Evolutionary conservation across 2,797 vertebrate species (phyloP).

Genomic region (Loris lydekkerianus): DNA sequence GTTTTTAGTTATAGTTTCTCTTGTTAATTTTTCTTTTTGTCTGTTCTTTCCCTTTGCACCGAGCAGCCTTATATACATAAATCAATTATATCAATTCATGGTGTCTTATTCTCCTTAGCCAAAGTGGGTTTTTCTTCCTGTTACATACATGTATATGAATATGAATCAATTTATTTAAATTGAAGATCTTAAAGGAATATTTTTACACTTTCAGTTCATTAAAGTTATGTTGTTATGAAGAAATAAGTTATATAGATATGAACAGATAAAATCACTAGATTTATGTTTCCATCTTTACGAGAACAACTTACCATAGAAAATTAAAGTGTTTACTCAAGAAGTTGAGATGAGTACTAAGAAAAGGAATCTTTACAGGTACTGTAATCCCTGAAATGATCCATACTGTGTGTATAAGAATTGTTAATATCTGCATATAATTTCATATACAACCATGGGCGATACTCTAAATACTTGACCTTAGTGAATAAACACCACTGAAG

Average conservation of each 20-base stretch:
- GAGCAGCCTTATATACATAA: not conserved
- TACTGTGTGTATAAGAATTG: not conserved
- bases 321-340: not conserved
- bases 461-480: too few species aligned
- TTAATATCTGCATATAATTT: not conserved
- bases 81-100: not conserved
- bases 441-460: not conserved
- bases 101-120: not conserved
- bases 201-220: not conserved
- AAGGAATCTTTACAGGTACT: not conserved
- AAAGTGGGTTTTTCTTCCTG: not conserved
- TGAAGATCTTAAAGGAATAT: not conserved
- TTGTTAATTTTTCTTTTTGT: not conserved
- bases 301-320: not conserved
- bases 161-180: not conserved
- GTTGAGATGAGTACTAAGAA: not conserved
- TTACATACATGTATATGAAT: too few species aligned
- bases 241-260: not conserved
- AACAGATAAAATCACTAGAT: not conserved
- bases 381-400: not conserved
- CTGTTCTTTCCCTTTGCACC: not conserved
- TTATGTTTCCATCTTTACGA: not conserved
- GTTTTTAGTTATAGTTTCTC: not conserved
- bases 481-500: too few species aligned
- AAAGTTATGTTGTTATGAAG: not conserved